These are phyloP conservation scores for Tympanoctomys barrerae DNA, from an alignment of 2,797 vertebrate genomes.

Conservation along the genomic window DNA sequence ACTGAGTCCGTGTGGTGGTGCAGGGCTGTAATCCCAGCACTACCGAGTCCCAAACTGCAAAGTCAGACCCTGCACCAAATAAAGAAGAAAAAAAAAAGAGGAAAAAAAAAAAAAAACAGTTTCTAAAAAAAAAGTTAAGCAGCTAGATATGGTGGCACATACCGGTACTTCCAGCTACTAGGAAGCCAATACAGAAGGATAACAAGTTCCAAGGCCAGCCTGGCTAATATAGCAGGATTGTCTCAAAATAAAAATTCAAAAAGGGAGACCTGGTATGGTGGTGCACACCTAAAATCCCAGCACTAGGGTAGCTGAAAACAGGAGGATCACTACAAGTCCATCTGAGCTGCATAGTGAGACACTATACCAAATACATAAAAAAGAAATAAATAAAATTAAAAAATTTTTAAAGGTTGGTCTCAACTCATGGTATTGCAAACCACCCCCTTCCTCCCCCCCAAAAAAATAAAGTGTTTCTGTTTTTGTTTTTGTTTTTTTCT, in stretches of 20 bases:
- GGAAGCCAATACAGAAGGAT: neutral
- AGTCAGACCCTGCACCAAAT: no score
- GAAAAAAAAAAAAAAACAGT: neutral
- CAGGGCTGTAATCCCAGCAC: no score
- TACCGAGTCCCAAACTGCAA: no score
- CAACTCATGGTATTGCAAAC: neutral
- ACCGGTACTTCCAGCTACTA: neutral
- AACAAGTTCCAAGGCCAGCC: neutral
- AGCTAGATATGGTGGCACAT: neutral
- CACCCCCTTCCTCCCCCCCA: neutral
- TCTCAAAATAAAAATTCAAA: neutral
- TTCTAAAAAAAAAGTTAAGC: neutral
- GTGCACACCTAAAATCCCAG: no score
- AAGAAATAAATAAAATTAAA: no score
- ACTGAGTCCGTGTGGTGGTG: no score
- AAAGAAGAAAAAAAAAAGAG: no score
- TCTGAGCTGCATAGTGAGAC: no score
- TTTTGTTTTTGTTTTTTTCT: neutral
- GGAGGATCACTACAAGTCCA: no score
- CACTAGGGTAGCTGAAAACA: neutral
- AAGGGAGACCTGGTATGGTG: neutral
- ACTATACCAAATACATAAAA: no score
- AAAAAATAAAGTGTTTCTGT: no score
- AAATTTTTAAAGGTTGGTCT: neutral
- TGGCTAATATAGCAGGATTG: neutral